These are phyloP conservation scores for Bicyclus anynana DNA, from an alignment of 1,140 invertebrate genomes.

Conservation along the genomic window DNA sequence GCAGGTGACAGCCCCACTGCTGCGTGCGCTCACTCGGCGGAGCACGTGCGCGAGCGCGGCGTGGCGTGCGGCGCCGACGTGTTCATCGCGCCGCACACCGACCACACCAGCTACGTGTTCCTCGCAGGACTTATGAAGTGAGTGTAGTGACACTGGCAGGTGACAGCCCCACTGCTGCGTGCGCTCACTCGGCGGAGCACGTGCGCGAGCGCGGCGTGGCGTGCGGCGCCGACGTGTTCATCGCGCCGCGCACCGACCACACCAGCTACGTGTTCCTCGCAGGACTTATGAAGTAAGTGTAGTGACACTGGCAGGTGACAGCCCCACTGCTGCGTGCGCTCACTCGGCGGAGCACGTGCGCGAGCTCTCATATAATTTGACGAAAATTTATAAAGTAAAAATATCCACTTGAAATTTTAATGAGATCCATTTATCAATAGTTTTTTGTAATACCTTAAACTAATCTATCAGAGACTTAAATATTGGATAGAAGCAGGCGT, in stretches of 20 bases:
- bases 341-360: constrained; percentile 86
- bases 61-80: constrained; percentile 83
- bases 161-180: constrained; percentile 88
- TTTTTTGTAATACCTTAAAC: too few relatives aligned
- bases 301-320: constrained; percentile 72
- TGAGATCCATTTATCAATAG: too few relatives aligned
- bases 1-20: constrained; percentile 86
- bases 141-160: constrained; percentile 64
- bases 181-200: constrained; percentile 87
- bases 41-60: constrained; percentile 83
- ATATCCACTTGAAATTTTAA: too few relatives aligned
- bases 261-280: constrained; percentile 86
- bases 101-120: constrained; percentile 87
- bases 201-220: constrained; percentile 81
- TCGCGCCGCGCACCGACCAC: constrained; percentile 85
- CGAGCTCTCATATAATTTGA: too few relatives aligned
- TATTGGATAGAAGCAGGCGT: too few relatives aligned
- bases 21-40: constrained; percentile 87
- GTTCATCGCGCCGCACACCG: constrained; percentile 86
- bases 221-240: constrained; percentile 85
- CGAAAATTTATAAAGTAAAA: too few relatives aligned
- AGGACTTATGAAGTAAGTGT: constrained; percentile 83
- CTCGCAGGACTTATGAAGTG: constrained; percentile 84
- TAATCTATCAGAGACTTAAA: too few relatives aligned
- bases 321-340: constrained; percentile 89